Evolutionary conservation across 2,888 invertebrate species (phyloP).

Genomic region (Drosophila leonis): DNA sequence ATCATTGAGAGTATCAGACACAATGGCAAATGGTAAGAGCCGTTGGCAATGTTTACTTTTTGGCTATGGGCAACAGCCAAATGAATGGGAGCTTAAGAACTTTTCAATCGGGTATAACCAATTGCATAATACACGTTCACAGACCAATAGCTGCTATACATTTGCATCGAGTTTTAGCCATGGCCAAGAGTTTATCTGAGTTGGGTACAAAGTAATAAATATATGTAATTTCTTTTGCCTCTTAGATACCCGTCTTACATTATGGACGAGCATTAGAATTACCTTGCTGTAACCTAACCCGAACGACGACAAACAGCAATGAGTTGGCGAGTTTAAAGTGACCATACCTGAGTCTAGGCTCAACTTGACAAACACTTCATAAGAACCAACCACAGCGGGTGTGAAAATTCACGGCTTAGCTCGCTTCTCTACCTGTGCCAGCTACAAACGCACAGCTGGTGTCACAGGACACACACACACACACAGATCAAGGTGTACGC

Average conservation of each 20-base stretch:
- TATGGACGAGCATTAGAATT: background rate
- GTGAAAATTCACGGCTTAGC: conserved; percentile 74
- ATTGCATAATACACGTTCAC: background rate
- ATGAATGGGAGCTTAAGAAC: background rate
- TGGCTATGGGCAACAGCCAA: conserved; percentile 1
- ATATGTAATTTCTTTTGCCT: background rate
- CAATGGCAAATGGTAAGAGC: conserved; percentile 39
- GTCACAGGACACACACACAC: conserved; percentile 21
- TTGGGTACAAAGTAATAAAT: background rate
- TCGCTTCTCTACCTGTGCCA: conserved; percentile 41
- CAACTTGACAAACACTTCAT: conserved; percentile 52
- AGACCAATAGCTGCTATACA: background rate
- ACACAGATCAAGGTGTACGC: conserved; percentile 29
- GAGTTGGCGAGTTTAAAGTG: conserved; percentile 39
- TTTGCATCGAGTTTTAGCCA: background rate
- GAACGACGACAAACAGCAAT: conserved; percentile 32
- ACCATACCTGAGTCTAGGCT: conserved; percentile 33
- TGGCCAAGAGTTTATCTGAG: background rate
- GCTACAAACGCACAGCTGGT: conserved; percentile 31
- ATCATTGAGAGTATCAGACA: background rate
- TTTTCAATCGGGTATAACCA: background rate
- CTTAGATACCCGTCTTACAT: background rate
- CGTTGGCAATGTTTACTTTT: conserved; percentile 29
- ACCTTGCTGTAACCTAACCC: conserved; percentile 6
- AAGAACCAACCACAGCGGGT: conserved; percentile 67